Conservation (phyloP, 2,797 vertebrate genomes). For the Darevskia nairensis region DNA sequence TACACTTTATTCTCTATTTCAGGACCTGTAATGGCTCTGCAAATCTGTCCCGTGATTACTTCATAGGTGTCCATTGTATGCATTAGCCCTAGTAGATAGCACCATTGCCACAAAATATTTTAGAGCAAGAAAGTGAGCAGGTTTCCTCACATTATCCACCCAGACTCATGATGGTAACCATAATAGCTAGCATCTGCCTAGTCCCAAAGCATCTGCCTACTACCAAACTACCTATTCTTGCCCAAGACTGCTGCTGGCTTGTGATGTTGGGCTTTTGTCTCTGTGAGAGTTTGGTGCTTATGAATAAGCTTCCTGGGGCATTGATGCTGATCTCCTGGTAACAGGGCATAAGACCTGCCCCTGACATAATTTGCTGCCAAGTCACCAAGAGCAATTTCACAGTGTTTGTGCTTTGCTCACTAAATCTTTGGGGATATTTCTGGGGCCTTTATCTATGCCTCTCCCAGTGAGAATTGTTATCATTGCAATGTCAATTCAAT, state of each 20-base stretch:
- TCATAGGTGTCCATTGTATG: neutral
- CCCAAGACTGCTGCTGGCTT: neutral
- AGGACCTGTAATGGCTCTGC: neutral
- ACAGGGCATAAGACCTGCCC: neutral
- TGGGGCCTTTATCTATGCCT: neutral
- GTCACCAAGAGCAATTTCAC: neutral
- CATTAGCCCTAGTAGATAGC: neutral
- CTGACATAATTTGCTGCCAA: neutral
- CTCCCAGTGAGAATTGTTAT: too few relatives aligned
- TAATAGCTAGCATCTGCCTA: neutral
- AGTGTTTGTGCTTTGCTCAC: neutral
- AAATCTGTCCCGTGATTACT: neutral
- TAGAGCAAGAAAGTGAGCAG: neutral
- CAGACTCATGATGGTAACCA: too few relatives aligned
- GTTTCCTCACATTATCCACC: too few relatives aligned
- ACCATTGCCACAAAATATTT: neutral
- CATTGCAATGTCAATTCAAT: neutral
- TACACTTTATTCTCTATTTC: neutral
- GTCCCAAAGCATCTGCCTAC: neutral
- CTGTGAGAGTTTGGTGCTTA: neutral
- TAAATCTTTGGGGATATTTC: neutral
- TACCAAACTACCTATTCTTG: neutral
- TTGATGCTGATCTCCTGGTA: neutral
- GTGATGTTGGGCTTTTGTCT: neutral
- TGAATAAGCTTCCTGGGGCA: neutral